Evolutionary conservation across 2,888 invertebrate species (phyloP), one percentile per base, ranked within the genome.

Genomic region (Ferdinandea cuprea): DNA sequence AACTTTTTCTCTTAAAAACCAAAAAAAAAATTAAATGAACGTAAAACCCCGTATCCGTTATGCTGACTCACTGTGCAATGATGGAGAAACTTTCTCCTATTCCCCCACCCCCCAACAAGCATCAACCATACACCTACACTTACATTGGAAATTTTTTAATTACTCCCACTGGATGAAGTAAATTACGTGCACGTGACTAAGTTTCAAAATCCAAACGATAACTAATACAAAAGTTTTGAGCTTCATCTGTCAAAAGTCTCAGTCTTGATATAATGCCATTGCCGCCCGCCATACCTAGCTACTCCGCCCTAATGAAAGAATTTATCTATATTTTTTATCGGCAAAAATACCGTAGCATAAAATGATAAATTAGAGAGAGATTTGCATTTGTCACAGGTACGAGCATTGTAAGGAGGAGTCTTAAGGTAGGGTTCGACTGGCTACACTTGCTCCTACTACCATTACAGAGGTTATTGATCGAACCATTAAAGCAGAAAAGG

Each of bases 221-320:
- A 63, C 68, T 74, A 68, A 80, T 74, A 50, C 56, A 63, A 68
- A 80, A 80, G 74, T 80, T 63, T 71, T 56, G 32, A 80, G 74
- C 68, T 80, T 80, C 69, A 80, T 74, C 80, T 80, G 80, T 80
- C 80, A 74, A 74, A 79, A 68, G 59, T 68, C 42, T 11, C 25
- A 46, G n/a, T 30, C 13, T 61, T 30, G 42, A 19, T 19, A 65
- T 21, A 17, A 50, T 25, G n/a, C 13, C n/a, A n/a, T n/a, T n/a
- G n/a, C n/a, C n/a, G n/a, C n/a, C n/a, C 25, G 1, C 4, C 3
- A 8, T 0, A 8, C 8, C 1, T 2, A 11, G 15, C 15, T 13
- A 40, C 8, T 15, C 11, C 28, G 7, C 19, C 9, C 21, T 19
- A 1, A 7, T 6, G 13, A 11, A 11, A 11, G 25, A 48, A 28